Evolutionary conservation across 2,888 invertebrate species (phyloP).

Genomic region (Gasteruption jaculator): DNA sequence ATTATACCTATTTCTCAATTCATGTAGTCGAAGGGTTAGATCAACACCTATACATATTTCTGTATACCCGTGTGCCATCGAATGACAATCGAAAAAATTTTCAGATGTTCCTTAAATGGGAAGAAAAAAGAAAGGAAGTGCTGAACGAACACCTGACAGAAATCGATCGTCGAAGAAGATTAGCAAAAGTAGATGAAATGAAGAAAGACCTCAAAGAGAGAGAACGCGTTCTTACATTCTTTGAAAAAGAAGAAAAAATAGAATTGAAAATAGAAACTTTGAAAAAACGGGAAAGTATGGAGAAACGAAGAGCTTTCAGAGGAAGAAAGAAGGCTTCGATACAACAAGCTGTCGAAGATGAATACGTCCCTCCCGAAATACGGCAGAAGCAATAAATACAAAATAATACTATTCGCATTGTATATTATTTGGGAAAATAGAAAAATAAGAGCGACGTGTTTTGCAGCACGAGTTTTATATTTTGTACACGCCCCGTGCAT

Average conservation of each 20-base stretch:
- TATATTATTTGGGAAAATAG: no score
- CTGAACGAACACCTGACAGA: conserved; percentile 60
- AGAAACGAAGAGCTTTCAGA: conserved; percentile 52
- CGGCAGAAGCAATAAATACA: no score
- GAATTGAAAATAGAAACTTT: conserved; percentile 66
- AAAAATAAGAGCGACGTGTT: no score
- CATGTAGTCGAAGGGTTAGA: no score
- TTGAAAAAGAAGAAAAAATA: conserved; percentile 73
- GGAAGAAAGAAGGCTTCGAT: conserved; percentile 24
- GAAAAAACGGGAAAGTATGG: conserved; percentile 45
- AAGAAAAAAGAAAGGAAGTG: conserved; percentile 55
- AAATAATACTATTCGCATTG: no score
- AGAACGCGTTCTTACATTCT: conserved; percentile 65
- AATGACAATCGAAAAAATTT: no score
- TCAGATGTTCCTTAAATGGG: conserved; percentile 61
- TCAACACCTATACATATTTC: no score
- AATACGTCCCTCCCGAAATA: conserved; percentile 72
- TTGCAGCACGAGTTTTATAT: no score
- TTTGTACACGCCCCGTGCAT: no score
- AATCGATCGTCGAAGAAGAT: conserved; percentile 51
- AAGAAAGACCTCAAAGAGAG: conserved; percentile 58
- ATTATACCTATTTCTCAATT: no score
- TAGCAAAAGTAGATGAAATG: conserved; percentile 58
- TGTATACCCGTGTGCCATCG: no score
- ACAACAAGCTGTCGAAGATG: conserved; percentile 52